Evolutionary conservation across 2,113 vertebrate species (phyloP), one percentile per base, ranked within the genome.

Genomic region (Willisornis vidua): DNA sequence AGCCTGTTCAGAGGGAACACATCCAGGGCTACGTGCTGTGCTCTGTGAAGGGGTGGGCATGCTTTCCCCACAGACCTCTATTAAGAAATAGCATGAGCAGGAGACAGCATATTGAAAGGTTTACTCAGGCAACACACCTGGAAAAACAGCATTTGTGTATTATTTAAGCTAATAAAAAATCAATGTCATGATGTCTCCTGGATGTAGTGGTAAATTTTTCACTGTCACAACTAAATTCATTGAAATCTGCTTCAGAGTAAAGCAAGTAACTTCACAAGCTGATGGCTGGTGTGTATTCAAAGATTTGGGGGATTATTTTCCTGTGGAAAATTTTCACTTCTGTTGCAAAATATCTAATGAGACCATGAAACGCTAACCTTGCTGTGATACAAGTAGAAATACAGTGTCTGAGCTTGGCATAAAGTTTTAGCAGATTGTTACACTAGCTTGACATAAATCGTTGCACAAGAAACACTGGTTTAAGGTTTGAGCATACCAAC

Each of bases 101-200:
- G 65, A 85, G 15, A 22, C 25, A 39, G 14, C 45, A 58, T 52
- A 54, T 1, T 41, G 55, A 52, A 84, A 74, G 24, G 24, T 41
- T 87, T 91, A 58, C 51, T 61, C 77, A 37, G 51, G 29, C 17
- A 12, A 52, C 28, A 59, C 35, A 73, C 49, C 66, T 62, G 46
- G 51, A 70, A 87, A 94, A 87, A 25, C 37, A 85, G 59, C 3
- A 62, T 77, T 73, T 73, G 26, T 45, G 11, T 49, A 41, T 74
- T 81, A 78, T 68, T 89, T 73, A 80, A 74, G 43, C 28, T 77
- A 89, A 61, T 31, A n/a, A 91, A 91, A 86, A 91, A 90, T 45
- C n/a, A 48, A 5, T 31, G 37, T 26, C 80, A 73, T 0, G 0
- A 52, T 39, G 26, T 49, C n/a, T 81, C 37, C 65, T 70, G 28